Conservation (phyloP, 2,888 invertebrate species). For the Graphium colonna region DNA sequence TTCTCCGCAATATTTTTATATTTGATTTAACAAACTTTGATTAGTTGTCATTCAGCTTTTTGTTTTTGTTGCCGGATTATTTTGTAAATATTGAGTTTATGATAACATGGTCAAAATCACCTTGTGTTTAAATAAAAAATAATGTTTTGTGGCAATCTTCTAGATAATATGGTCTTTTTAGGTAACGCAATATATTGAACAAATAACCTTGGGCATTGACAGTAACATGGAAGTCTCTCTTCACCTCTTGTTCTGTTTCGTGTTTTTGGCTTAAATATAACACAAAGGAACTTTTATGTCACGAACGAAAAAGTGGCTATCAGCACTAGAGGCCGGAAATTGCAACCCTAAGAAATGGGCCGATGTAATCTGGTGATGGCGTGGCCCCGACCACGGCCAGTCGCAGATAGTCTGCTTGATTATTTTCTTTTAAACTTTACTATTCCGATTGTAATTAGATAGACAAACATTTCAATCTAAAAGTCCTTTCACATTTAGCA, state of each 20-base stretch:
- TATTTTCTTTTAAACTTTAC: neutral
- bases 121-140: too few relatives aligned
- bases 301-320: conserved; percentile 43
- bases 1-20: too few relatives aligned
- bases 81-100: too few relatives aligned
- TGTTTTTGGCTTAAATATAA: conserved; percentile 24
- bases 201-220: neutral
- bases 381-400: conserved; percentile 61
- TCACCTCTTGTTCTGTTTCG: neutral
- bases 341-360: conserved; percentile 58
- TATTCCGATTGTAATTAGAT: neutral
- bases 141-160: too few relatives aligned
- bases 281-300: conserved; percentile 28
- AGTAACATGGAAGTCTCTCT: neutral
- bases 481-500: too few relatives aligned
- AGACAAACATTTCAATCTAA: neutral
- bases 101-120: too few relatives aligned
- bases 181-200: neutral
- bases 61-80: too few relatives aligned
- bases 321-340: conserved; percentile 63
- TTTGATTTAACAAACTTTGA: too few relatives aligned
- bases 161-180: neutral
- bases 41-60: too few relatives aligned
- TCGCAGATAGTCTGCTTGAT: conserved; percentile 40
- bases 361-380: conserved; percentile 72